Percentiles rank a stretch among this genome's conserved stretches.
Conservation (phyloP, 2,113 vertebrate genomes). For the Girardinichthys multiradiatus region DNA sequence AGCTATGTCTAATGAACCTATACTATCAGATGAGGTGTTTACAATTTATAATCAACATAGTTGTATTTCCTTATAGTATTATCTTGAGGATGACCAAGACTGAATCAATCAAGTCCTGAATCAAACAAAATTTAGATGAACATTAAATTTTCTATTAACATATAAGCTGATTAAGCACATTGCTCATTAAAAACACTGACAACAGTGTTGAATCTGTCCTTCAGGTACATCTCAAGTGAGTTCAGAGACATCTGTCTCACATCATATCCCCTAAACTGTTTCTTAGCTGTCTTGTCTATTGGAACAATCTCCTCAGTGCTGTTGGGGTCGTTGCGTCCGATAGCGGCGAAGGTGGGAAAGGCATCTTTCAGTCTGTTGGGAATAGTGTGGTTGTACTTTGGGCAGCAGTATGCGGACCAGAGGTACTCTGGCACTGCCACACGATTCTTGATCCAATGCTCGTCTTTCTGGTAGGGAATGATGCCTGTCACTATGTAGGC, state of each 20-base stretch:
- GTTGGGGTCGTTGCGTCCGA: constrained; percentile 75
- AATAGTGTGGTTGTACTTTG: constrained; percentile 60
- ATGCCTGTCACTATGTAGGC: constrained; percentile 72
- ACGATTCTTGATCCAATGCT: constrained; percentile 68
- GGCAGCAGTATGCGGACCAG: constrained; percentile 79
- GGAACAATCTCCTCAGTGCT: constrained; percentile 78
- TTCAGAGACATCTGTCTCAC: constrained; percentile 64
- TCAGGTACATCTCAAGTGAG: constrained; percentile 69
- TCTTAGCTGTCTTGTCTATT: constrained; percentile 9
- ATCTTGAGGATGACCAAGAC: not conserved
- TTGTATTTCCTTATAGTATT: too few relatives aligned
- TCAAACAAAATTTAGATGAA: not conserved
- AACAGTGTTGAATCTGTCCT: constrained; percentile 30
- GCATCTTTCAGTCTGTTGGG: constrained; percentile 35
- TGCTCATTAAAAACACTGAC: constrained; percentile 70
- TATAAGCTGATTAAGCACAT: constrained; percentile 47
- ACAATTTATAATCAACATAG: too few relatives aligned
- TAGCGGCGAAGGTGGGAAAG: constrained; percentile 71
- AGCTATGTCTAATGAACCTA: too few relatives aligned
- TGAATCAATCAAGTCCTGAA: not conserved
- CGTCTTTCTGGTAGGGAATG: constrained; percentile 65
- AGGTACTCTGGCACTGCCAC: constrained; percentile 77
- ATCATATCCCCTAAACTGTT: constrained; percentile 62
- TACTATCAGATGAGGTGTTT: too few relatives aligned
- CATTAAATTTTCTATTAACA: too few relatives aligned